These are phyloP conservation scores for Pachyramphus minor DNA, from an alignment of 2,113 vertebrate genomes.

Conservation along the genomic window DNA sequence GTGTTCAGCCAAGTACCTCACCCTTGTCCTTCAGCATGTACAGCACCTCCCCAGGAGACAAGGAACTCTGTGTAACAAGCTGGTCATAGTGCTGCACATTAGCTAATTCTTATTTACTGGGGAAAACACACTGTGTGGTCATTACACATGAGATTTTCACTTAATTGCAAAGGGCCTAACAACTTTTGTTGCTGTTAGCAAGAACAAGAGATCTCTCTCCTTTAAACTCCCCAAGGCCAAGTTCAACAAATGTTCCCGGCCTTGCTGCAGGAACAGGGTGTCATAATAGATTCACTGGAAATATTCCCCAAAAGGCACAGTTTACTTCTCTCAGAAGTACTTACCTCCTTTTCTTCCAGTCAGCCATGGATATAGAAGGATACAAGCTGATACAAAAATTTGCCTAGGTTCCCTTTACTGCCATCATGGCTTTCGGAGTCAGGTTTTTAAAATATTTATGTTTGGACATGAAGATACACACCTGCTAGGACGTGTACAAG, in stretches of 20 bases:
- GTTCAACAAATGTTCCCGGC: background rate
- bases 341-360: too few species aligned
- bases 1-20: rapidly evolving
- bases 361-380: too few species aligned
- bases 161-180: background rate
- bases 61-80: background rate
- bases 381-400: too few species aligned
- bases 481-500: too few species aligned
- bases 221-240: background rate
- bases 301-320: too few species aligned
- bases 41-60: background rate
- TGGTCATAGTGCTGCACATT: background rate
- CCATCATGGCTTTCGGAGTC: too few species aligned
- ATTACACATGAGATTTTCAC: background rate
- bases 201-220: background rate
- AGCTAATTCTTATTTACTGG: background rate
- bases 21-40: rapidly evolving
- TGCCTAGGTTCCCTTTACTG: too few species aligned
- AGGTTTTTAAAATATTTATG: too few species aligned
- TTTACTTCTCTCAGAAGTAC: too few species aligned
- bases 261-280: background rate
- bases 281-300: too few species aligned
- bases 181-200: rapidly evolving
- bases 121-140: background rate
- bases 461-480: too few species aligned